Conservation (phyloP, 2,888 invertebrate genomes). For the Eupithecia abbreviata region DNA sequence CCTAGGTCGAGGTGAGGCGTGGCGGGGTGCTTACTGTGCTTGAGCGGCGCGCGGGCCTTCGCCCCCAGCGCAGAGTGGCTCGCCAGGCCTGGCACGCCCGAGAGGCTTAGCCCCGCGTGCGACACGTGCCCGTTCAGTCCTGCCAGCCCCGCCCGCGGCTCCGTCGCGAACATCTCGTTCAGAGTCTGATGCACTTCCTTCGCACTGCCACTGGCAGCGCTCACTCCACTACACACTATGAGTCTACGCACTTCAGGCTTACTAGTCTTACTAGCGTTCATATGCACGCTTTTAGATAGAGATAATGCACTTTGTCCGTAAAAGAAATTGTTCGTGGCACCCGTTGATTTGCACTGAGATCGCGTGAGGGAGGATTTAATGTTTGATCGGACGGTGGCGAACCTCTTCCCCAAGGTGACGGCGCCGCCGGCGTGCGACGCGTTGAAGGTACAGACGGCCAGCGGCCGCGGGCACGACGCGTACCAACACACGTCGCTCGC, state of each 20-base stretch:
- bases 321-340: slow-evolving; percentile 66
- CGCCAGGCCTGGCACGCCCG: slow-evolving; percentile 37
- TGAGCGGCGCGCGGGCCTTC: slow-evolving; percentile 46
- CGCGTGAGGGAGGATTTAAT: slow-evolving; percentile 77
- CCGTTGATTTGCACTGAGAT: slow-evolving; percentile 67
- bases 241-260: slow-evolving; percentile 80
- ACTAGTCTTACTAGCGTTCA: slow-evolving; percentile 73
- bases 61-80: slow-evolving; percentile 43
- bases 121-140: slow-evolving; percentile 65
- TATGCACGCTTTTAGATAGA: slow-evolving; percentile 74
- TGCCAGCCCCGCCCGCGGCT: slow-evolving; percentile 56
- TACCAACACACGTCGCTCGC: slow-evolving; percentile 79
- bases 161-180: slow-evolving; percentile 66
- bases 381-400: slow-evolving; percentile 78
- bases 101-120: not conserved
- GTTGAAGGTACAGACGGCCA: slow-evolving; percentile 83
- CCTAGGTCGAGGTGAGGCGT: slow-evolving; percentile 70
- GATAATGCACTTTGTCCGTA: slow-evolving; percentile 69
- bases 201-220: slow-evolving; percentile 41
- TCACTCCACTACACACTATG: slow-evolving; percentile 73
- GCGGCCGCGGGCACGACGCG: slow-evolving; percentile 84
- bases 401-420: slow-evolving; percentile 79
- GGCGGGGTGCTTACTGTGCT: slow-evolving; percentile 61
- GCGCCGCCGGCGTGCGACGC: slow-evolving; percentile 84
- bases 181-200: slow-evolving; percentile 64